Evolutionary conservation across 2,113 vertebrate genomes (phyloP).

Genomic region (Cavia porcellus): DNA sequence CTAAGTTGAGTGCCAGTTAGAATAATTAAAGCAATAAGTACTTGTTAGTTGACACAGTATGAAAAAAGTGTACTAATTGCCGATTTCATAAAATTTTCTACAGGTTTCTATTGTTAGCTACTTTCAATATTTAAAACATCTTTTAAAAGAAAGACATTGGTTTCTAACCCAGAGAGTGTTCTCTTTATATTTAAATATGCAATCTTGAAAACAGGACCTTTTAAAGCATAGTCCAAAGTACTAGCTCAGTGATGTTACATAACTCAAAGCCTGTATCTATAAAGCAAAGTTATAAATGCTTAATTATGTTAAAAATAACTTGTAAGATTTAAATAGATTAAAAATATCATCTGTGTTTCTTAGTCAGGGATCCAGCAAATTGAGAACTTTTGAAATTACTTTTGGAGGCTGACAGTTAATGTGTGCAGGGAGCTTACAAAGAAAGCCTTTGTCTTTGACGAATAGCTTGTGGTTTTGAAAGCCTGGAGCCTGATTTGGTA

Average conservation of each 20-base stretch:
- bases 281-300: constrained; percentile 79
- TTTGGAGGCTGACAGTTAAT: constrained; percentile 7
- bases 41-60: constrained; percentile 45
- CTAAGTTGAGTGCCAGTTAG: constrained; percentile 40
- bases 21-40: constrained; percentile 51
- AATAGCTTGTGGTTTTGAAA: background rate
- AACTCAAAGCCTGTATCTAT: constrained; percentile 69
- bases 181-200: constrained; percentile 62
- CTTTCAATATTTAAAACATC: constrained; percentile 48
- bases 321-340: constrained; percentile 76
- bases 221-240: constrained; percentile 50
- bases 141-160: constrained; percentile 39
- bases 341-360: constrained; percentile 78
- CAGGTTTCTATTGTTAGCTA: constrained; percentile 28
- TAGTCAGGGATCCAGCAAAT: constrained; percentile 70
- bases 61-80: constrained; percentile 59
- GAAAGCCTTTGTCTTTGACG: constrained; percentile 11
- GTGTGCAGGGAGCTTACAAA: background rate
- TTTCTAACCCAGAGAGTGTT: constrained; percentile 64
- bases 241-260: constrained; percentile 66
- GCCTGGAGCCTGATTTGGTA: background rate
- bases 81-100: constrained; percentile 67
- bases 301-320: constrained; percentile 82
- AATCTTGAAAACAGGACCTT: constrained; percentile 53
- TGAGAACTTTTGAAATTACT: constrained; percentile 62